These are phyloP conservation scores for Chroicocephalus ridibundus DNA, from an alignment of 2,113 vertebrate genomes.

Conservation along the genomic window DNA sequence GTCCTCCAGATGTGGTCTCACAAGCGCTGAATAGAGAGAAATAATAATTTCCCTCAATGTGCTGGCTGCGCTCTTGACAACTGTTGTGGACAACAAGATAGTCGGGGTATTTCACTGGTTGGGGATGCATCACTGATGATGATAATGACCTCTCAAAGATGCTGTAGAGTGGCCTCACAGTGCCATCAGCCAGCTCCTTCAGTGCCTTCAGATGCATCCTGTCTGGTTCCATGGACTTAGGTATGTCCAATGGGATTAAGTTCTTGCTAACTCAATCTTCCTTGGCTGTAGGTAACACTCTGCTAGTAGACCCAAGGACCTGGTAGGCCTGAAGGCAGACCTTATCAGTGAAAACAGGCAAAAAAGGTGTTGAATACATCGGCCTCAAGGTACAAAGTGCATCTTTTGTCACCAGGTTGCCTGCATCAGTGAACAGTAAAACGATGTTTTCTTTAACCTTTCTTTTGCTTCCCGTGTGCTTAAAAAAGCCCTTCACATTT, in stretches of 20 bases:
- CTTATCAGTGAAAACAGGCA: not conserved
- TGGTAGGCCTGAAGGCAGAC: not conserved
- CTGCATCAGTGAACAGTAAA: not conserved
- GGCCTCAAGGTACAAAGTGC: not conserved
- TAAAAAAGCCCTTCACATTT: not conserved
- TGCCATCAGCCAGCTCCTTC: not conserved
- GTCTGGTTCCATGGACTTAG: not conserved
- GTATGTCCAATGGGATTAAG: not conserved
- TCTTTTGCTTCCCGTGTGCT: not conserved
- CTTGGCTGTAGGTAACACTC: not conserved
- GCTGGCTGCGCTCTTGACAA: not conserved
- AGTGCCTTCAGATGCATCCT: not conserved
- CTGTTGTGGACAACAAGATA: not conserved
- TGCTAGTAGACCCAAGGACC: not conserved
- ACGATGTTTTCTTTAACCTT: not conserved
- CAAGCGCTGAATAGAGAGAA: not conserved
- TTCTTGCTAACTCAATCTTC: not conserved
- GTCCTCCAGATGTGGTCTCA: not conserved
- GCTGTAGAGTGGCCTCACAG: not conserved
- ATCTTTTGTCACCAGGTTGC: not conserved
- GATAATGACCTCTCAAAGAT: not conserved
- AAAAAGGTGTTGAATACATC: not conserved
- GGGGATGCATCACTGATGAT: accelerated
- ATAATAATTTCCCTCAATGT: not conserved
- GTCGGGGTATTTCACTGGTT: not conserved